A percentile compares a stretch with the other conserved stretches of the same genome.
Evolutionary conservation across 1,140 invertebrate genomes (phyloP).

Genomic region (Zaprionus camerounensis): DNA sequence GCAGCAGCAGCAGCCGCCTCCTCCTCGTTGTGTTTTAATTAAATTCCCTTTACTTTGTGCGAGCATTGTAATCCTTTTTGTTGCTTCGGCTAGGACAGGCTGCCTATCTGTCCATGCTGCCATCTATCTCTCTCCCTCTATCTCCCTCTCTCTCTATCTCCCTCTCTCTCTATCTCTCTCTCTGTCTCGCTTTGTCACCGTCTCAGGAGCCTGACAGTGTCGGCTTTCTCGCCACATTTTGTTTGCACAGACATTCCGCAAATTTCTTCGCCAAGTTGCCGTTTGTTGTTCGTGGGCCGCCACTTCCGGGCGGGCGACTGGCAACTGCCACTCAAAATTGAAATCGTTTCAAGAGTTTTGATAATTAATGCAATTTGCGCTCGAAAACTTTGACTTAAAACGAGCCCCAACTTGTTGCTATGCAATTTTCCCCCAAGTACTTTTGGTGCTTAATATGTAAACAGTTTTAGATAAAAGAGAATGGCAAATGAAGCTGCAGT

Average conservation of each 20-base stretch:
- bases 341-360: constrained; percentile 73
- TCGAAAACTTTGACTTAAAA: constrained; percentile 32
- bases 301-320: constrained; percentile 15
- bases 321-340: constrained; percentile 32
- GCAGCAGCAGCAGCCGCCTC: neutral
- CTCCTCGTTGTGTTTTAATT: constrained; percentile 67
- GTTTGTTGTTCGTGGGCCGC: constrained; percentile 14
- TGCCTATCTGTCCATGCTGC: neutral
- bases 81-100: constrained; percentile 40
- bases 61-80: constrained; percentile 72
- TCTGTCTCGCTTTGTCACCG: constrained; percentile 8
- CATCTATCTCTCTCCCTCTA: neutral
- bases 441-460: neutral
- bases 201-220: neutral
- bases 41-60: constrained; percentile 76
- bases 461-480: neutral
- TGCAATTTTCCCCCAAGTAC: constrained; percentile 10
- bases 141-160: constrained; percentile 8
- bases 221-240: constrained; percentile 40
- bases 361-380: constrained; percentile 79
- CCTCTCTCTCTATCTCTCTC: constrained; percentile 9
- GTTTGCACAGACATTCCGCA: constrained; percentile 66
- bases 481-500: neutral
- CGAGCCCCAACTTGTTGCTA: constrained; percentile 36
- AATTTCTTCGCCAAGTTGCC: constrained; percentile 51